Evolutionary conservation across 2,888 invertebrate genomes (phyloP).

Genomic region (Copidosoma aretas): DNA sequence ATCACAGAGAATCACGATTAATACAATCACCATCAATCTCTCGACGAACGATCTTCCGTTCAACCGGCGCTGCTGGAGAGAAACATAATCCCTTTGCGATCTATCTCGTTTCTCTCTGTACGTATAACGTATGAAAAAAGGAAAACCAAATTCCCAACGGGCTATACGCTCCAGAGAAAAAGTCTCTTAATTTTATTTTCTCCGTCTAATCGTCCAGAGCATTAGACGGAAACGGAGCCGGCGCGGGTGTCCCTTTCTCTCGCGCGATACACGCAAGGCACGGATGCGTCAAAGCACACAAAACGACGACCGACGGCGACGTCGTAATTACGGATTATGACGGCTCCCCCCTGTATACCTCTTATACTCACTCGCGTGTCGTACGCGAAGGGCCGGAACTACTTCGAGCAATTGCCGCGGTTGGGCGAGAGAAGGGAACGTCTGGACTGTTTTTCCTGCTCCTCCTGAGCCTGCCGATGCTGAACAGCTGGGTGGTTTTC

Average conservation of each 20-base stretch:
- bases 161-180: too few relatives aligned
- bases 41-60: too few relatives aligned
- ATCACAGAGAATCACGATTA: too few relatives aligned
- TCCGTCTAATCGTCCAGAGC: constrained; percentile 15
- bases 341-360: background rate
- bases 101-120: too few relatives aligned
- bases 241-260: constrained; percentile 3
- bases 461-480: background rate
- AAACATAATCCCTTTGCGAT: too few relatives aligned
- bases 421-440: background rate
- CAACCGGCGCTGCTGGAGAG: too few relatives aligned
- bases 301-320: constrained; percentile 10
- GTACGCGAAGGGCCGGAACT: constrained; percentile 20
- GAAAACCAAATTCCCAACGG: too few relatives aligned
- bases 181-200: background rate
- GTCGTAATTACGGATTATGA: constrained; percentile 35
- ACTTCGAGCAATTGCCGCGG: constrained; percentile 19
- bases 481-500: background rate
- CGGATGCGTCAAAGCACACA: constrained; percentile 29
- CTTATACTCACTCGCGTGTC: background rate
- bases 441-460: background rate
- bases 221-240: constrained; percentile 17
- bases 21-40: too few relatives aligned
- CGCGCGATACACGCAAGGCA: constrained; percentile 19
- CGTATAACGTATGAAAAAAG: too few relatives aligned